Evolutionary conservation across 2,113 vertebrate species (phyloP).

Genomic region (Perca fluviatilis): DNA sequence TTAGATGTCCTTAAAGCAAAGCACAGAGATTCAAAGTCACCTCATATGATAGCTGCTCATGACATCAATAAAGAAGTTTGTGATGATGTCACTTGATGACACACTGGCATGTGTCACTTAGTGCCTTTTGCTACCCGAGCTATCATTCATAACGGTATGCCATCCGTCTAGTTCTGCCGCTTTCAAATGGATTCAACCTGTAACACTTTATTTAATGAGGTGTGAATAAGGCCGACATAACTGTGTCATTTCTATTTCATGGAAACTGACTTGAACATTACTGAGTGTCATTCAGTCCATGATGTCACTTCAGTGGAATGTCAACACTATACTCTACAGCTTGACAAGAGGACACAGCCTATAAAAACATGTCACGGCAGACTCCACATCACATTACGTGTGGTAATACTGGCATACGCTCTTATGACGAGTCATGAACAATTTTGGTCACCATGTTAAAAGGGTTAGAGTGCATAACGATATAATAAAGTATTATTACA

Average conservation of each 20-base stretch:
- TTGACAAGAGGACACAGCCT: background rate
- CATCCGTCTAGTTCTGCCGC: background rate
- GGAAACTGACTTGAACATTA: background rate
- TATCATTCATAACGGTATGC: background rate
- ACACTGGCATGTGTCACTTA: background rate
- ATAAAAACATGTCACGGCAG: background rate
- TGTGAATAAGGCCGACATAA: conserved; percentile 8
- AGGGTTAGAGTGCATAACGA: background rate
- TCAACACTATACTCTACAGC: background rate
- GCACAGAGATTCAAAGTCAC: conserved; percentile 15
- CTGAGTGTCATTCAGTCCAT: conserved; percentile 11
- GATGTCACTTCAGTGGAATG: background rate
- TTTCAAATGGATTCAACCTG: background rate
- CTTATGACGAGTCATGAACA: background rate
- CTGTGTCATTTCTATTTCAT: conserved; percentile 20
- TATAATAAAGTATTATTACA: background rate
- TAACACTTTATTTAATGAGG: conserved; percentile 27
- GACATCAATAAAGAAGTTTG: conserved; percentile 7
- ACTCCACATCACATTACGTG: background rate
- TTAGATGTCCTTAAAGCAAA: conserved; percentile 22
- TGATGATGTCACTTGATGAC: conserved; percentile 18
- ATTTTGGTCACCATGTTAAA: background rate
- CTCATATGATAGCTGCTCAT: background rate
- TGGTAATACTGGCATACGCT: background rate
- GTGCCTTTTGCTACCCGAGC: background rate